A percentile compares a stretch with the other conserved stretches of the same genome.
These are phyloP conservation scores for Tachyglossus aculeatus DNA, from an alignment of 2,797 vertebrate species.

Conservation along the genomic window DNA sequence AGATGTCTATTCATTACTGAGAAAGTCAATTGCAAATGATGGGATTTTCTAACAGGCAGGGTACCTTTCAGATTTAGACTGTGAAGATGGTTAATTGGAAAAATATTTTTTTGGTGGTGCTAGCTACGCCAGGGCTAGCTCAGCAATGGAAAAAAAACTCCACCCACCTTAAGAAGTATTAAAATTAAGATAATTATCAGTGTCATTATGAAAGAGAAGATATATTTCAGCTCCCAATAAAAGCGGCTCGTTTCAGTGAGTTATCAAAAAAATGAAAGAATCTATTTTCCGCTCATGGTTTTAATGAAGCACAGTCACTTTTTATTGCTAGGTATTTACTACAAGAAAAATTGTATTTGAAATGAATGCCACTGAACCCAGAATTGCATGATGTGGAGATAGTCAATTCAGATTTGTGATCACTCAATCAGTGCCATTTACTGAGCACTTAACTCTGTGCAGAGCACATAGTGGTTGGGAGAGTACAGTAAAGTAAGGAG, in stretches of 20 bases:
- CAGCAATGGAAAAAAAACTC: neutral
- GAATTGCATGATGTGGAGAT: constrained; percentile 11
- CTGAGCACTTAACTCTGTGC: too few relatives aligned
- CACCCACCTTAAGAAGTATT: constrained; percentile 1
- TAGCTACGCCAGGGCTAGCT: neutral
- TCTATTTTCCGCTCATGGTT: constrained; percentile 26
- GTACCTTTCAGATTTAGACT: too few relatives aligned
- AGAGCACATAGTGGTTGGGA: too few relatives aligned
- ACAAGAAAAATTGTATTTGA: constrained; percentile 36
- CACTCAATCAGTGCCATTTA: too few relatives aligned
- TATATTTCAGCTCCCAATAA: constrained; percentile 29
- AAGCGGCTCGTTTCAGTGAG: constrained; percentile 37
- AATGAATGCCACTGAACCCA: constrained; percentile 39
- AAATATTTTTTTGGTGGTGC: too few relatives aligned
- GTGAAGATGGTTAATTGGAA: too few relatives aligned
- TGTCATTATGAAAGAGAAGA: constrained; percentile 11
- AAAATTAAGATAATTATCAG: constrained; percentile 35
- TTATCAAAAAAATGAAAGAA: constrained; percentile 1
- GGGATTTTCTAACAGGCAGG: too few relatives aligned
- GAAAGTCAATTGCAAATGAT: too few relatives aligned
- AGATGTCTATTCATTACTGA: too few relatives aligned
- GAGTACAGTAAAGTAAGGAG: too few relatives aligned
- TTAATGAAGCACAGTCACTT: constrained; percentile 35
- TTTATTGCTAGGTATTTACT: constrained; percentile 40
- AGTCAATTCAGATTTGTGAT: constrained; percentile 25